A percentile compares a stretch with the other conserved stretches of the same genome.
Evolutionary conservation across 2,113 vertebrate species (phyloP).

Genomic region (Neogobius melanostomus): DNA sequence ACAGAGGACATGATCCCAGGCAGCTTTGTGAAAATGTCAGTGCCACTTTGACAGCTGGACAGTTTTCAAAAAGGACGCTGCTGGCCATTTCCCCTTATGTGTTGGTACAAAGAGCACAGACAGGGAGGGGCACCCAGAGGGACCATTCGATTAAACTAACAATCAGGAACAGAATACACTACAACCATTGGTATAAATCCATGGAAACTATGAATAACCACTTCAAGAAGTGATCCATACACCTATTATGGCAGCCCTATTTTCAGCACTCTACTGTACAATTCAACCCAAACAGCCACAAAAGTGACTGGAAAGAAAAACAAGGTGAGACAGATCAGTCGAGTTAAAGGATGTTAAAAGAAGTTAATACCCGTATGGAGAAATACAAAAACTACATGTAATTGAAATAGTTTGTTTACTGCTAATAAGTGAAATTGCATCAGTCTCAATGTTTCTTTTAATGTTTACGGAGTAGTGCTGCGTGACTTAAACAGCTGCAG

Average conservation of each 20-base stretch:
- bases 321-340: constrained; percentile 70
- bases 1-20: constrained; percentile 65
- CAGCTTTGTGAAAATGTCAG: constrained; percentile 79
- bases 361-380: background rate
- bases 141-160: constrained; percentile 79
- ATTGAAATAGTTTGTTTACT: background rate
- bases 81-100: constrained; percentile 72
- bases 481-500: constrained; percentile 76
- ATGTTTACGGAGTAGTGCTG: background rate
- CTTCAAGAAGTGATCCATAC: constrained; percentile 28
- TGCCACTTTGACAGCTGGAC: constrained; percentile 82
- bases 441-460: background rate
- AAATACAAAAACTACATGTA: background rate
- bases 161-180: constrained; percentile 26
- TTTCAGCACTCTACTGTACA: constrained; percentile 94
- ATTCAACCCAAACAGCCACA: constrained; percentile 87
- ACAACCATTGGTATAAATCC: background rate
- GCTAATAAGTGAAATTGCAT: background rate
- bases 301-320: constrained; percentile 70
- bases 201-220: constrained; percentile 13
- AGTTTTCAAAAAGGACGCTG: constrained; percentile 79
- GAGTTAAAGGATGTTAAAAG: background rate
- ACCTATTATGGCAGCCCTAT: constrained; percentile 97
- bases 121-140: constrained; percentile 54
- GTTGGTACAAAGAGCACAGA: constrained; percentile 69